Evolutionary conservation across 2,797 vertebrate species (phyloP), one percentile per base, ranked within the genome.

Genomic region (Paguma larvata): DNA sequence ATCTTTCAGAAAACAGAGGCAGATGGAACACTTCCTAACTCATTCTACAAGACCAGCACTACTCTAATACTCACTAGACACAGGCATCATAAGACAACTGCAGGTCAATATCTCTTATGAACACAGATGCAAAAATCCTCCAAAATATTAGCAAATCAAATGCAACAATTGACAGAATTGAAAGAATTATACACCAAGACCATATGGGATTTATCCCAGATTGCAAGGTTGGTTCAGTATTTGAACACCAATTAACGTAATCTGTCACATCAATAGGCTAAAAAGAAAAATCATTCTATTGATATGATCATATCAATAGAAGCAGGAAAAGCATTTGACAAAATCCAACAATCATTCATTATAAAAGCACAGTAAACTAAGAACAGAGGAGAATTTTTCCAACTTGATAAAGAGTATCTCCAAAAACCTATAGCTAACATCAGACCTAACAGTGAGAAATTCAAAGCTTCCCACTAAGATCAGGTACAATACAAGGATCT

Each of bases 211-310:
- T 73, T 70, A 63, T 79, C 85, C 53, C 41, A 63, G 38, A 51
- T 89, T 30, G 44, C 41, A 80, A 70, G 65, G 32, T 44, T 34
- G 1, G 15, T 53, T 85, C 13, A 46, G 9, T 46, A 86, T 41
- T 65, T 6, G 7, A 92, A 92, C 85, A 63, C 51, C 53, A 92
- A 18, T 41, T 23, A 38, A 65, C 32, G 18, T 51, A 32, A 85
- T 85, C 21, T 34, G 51, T 1, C 53, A 65, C 3, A 75, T 51
- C 44, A 92, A 41, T 8, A 53, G 65, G 34, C 41, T 75, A 72
- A 91, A 92, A 85, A 34, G n/a, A 75, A 77, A 92, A 92, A 75
- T 10, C 25, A 85, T n/a, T n/a, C n/a, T n/a, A n/a, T n/a, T n/a
- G n/a, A n/a, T 38, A 65, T 13, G 18, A 63, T 51, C 70, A 13